Conservation (phyloP, 1,140 invertebrate genomes). For the Drosophila saltans region DNA sequence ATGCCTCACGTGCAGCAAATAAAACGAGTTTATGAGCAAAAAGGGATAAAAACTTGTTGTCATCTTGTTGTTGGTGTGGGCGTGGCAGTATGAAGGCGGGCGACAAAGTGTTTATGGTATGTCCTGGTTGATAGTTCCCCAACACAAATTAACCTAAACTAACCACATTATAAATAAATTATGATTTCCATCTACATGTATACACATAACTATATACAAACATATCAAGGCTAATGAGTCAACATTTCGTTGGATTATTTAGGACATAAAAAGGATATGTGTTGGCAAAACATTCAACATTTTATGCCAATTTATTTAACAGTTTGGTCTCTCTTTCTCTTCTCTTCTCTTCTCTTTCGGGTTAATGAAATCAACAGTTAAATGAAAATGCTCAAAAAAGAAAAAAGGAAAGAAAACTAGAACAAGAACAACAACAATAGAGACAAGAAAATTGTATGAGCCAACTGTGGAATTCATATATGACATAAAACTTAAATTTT, state of each 20-base stretch:
- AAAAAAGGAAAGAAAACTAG: constrained; percentile 26
- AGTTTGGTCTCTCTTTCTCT: constrained; percentile 6
- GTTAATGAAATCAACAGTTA: constrained; percentile 58
- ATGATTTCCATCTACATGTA: constrained; percentile 51
- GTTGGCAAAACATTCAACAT: constrained; percentile 11
- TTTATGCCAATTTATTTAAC: constrained; percentile 29
- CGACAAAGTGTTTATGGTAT: constrained; percentile 1
- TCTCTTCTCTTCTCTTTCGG: neutral
- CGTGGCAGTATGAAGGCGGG: neutral
- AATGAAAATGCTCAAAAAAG: constrained; percentile 38
- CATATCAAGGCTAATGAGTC: neutral
- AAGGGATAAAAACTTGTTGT: constrained; percentile 24
- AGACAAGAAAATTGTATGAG: neutral
- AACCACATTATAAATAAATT: constrained; percentile 69
- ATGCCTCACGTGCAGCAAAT: constrained; percentile 64
- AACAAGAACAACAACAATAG: constrained; percentile 28
- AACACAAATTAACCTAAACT: constrained; percentile 32
- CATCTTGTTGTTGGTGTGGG: constrained; percentile 47
- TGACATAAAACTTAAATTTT: constrained; percentile 76
- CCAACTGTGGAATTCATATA: constrained; percentile 58
- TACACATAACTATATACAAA: neutral
- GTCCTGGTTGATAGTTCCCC: constrained; percentile 48
- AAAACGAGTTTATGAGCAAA: constrained; percentile 64
- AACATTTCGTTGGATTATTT: neutral
- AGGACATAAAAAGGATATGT: neutral